These are phyloP conservation scores for Sander vitreus DNA, from an alignment of 2,113 vertebrate genomes.

Conservation along the genomic window DNA sequence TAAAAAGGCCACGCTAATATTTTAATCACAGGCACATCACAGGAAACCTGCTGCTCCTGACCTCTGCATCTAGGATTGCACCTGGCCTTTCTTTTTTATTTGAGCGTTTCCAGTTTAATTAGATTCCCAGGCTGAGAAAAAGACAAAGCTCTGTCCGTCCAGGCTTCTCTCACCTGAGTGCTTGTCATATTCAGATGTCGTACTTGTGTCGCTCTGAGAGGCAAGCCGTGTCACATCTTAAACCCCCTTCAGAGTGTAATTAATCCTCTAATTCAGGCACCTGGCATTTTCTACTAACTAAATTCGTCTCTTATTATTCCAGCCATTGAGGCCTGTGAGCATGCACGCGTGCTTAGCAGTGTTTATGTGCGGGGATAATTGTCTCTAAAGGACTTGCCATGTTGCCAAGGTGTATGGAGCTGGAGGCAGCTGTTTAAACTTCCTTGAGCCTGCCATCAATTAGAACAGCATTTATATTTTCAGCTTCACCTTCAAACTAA, in stretches of 20 bases:
- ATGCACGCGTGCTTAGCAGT: slow-evolving; percentile 50
- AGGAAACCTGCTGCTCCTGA: background rate
- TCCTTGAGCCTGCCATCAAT: slow-evolving; percentile 73
- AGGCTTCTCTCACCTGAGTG: slow-evolving; percentile 33
- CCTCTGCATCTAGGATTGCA: slow-evolving; percentile 28
- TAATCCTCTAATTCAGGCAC: slow-evolving; percentile 67
- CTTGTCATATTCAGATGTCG: slow-evolving; percentile 55
- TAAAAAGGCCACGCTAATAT: slow-evolving; percentile 34
- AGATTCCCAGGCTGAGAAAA: slow-evolving; percentile 48
- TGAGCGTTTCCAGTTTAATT: slow-evolving; percentile 65
- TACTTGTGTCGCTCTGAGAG: slow-evolving; percentile 37
- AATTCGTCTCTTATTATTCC: slow-evolving; percentile 63
- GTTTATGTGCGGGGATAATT: slow-evolving; percentile 66
- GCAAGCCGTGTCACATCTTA: slow-evolving; percentile 55
- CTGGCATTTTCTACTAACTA: slow-evolving; percentile 49
- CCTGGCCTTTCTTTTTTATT: slow-evolving; percentile 62
- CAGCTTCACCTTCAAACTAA: slow-evolving; percentile 76
- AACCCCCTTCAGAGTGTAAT: slow-evolving; percentile 65
- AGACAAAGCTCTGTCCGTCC: slow-evolving; percentile 35
- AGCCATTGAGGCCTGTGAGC: slow-evolving; percentile 48
- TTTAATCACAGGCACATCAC: slow-evolving; percentile 59
- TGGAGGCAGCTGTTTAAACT: slow-evolving; percentile 65
- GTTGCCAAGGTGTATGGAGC: slow-evolving; percentile 42
- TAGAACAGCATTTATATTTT: slow-evolving; percentile 54
- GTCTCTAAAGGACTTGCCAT: slow-evolving; percentile 59